A percentile compares a stretch with the other conserved stretches of the same genome.
Conservation (phyloP, 2,113 vertebrate species). For the Embiotoca jacksoni region DNA sequence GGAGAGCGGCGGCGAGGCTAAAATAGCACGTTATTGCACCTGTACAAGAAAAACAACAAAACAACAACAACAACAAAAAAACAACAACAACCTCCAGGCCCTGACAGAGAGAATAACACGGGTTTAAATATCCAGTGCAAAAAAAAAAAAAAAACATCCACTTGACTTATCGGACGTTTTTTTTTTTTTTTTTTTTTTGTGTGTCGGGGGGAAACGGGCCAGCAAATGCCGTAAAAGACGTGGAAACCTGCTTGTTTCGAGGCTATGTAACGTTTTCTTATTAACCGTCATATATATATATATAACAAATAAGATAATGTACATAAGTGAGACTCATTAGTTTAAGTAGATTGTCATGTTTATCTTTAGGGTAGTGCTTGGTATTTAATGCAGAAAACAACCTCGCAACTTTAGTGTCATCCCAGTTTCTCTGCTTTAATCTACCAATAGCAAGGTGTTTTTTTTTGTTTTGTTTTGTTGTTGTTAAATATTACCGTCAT, state of each 20-base stretch:
- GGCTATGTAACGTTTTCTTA: conserved; percentile 33
- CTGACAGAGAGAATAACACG: conserved; percentile 45
- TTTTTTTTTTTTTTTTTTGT: neutral
- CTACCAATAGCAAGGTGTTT: conserved; percentile 19
- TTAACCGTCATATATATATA: conserved; percentile 37
- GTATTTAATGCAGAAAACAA: conserved; percentile 54
- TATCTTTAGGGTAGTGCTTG: conserved; percentile 34
- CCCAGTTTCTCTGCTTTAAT: conserved; percentile 30
- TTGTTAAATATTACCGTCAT: neutral
- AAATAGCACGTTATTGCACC: conserved; percentile 80
- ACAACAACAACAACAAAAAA: too few relatives aligned
- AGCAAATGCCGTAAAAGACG: conserved; percentile 13
- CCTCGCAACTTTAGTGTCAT: conserved; percentile 24
- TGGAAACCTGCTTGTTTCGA: conserved; percentile 27
- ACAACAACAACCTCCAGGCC: conserved; percentile 33
- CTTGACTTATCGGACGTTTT: conserved; percentile 24
- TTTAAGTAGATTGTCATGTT: conserved; percentile 41
- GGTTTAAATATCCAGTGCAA: neutral
- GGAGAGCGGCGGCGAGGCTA: conserved; percentile 74
- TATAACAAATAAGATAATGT: conserved; percentile 58
- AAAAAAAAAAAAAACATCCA: neutral
- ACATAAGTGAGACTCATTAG: conserved; percentile 26
- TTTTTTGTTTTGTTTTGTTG: neutral
- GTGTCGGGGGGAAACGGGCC: neutral
- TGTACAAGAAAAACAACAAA: conserved; percentile 71